Base-by-base conservation (phyloP, 2,888 invertebrate species). In the Octodonta nipae region DNA sequence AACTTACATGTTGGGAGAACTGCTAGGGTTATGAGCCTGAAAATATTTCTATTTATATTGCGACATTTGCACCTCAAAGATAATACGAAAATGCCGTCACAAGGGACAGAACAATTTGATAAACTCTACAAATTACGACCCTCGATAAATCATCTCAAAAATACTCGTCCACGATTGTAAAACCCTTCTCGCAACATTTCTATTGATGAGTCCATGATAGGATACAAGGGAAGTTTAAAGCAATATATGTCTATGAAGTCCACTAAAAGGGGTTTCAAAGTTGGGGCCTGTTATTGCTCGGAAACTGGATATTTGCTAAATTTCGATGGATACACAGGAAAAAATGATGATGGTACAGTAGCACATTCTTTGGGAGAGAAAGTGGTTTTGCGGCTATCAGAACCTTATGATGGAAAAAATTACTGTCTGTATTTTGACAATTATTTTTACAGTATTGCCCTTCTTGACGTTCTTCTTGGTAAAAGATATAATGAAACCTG, bases 61-160 rank as follows among this genome's bases (percentile, higher is more conserved):
- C 34, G 26, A 27, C 30, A 46, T 32, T 15, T 44, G 7, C 44
- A 46, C 33, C 5, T 44, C 5, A 45, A 44, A 32, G 42, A 45
- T 26, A 45, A 47, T 28, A 32, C 28, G 32, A 15, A 29, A 26
- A 34, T 36, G 36, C 40, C 41, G 30, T 15, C 29, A 12, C 17
- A 30, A 22, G 28, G n/a, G 8, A 14, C 26, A 11, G 16, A 2
- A 2, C 11, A 36, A 10, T 44, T 26, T 34, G 40, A 46, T 31
- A 36, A 40, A 28, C 35, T 45, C 7, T 42, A 40, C 30, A 43
- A 43, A 28, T 14, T 44, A 13, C 35, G 40, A 11, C 40, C 40
- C 6, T 8, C 43, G 11, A 15, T 41, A 10, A 24, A 30, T 16
- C 17, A 34, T 8, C 15, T 30, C 26, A 15, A 25, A 12, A 25